Percentiles rank a stretch among this genome's conserved stretches.
Evolutionary conservation across 2,797 vertebrate species (phyloP).

Genomic region (Kryptolebias ocellatus): DNA sequence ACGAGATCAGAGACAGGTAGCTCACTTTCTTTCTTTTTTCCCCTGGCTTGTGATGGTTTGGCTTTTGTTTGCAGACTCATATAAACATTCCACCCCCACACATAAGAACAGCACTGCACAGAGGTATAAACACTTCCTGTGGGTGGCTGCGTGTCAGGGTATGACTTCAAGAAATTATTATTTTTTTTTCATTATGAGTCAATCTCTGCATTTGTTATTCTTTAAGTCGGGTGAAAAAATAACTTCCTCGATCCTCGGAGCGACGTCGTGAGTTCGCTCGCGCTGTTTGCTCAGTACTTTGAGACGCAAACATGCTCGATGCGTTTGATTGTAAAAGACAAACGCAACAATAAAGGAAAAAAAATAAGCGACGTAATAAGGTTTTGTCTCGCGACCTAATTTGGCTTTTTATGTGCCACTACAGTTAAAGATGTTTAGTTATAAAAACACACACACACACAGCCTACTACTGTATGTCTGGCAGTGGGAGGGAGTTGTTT

Average conservation of each 20-base stretch:
- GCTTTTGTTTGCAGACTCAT: conserved; percentile 39
- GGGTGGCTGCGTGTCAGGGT: neutral
- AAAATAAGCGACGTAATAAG: too few relatives aligned
- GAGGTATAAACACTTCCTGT: conserved; percentile 2
- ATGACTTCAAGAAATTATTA: neutral
- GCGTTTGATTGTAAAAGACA: too few relatives aligned
- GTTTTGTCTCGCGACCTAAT: neutral
- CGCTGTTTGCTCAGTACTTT: too few relatives aligned
- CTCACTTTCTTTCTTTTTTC: conserved; percentile 17
- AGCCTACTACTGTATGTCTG: conserved; percentile 47
- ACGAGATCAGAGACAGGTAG: conserved; percentile 14
- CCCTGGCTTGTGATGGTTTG: conserved; percentile 33
- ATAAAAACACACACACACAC: conserved; percentile 1
- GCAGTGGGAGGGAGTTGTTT: conserved; percentile 71
- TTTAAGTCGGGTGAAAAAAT: neutral
- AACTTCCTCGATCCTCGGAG: neutral
- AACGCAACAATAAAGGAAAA: too few relatives aligned
- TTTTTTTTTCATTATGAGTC: neutral
- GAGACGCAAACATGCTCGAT: too few relatives aligned
- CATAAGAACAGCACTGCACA: conserved; percentile 22
- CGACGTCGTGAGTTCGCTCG: neutral
- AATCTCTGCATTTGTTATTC: neutral
- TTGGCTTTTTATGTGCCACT: conserved; percentile 2
- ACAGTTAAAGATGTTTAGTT: conserved; percentile 14
- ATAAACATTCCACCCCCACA: conserved; percentile 43